phyloP scores from a whole-genome alignment of 2,888 invertebrate genomes.

The Beris chalybata region DNA sequence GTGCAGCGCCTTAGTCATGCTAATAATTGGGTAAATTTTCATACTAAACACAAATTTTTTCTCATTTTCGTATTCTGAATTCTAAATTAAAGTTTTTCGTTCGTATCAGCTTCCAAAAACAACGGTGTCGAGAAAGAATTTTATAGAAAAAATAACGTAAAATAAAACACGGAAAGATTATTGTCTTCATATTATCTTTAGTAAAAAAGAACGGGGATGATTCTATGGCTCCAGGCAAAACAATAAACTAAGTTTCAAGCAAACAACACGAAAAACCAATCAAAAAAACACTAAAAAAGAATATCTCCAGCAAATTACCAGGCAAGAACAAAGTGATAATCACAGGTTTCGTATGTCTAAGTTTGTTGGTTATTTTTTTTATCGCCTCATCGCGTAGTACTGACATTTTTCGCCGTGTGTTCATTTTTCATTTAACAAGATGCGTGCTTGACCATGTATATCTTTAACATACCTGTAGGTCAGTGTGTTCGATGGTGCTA shows the following conservation, averaged over 20 bases:
- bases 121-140: no score
- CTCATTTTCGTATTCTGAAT: no score
- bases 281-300: not conserved
- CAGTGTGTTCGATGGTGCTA: no score
- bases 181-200: constrained; percentile 5
- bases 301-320: constrained; percentile 28
- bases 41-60: no score
- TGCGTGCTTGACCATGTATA: constrained; percentile 24
- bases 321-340: constrained; percentile 35
- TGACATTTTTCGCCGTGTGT: constrained; percentile 14
- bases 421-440: constrained; percentile 31
- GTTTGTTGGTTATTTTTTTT: constrained; percentile 1
- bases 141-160: not conserved
- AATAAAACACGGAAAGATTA: constrained; percentile 33
- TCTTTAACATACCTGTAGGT: no score
- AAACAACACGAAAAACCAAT: not conserved
- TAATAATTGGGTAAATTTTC: constrained; percentile 4
- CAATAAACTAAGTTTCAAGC: constrained; percentile 14
- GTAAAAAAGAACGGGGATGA: constrained; percentile 19
- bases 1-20: no score
- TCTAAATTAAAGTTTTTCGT: no score
- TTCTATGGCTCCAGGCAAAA: constrained; percentile 30
- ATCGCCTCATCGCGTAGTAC: constrained; percentile 14
- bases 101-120: no score
- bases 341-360: constrained; percentile 32